phyloP scores from a whole-genome alignment of 2,113 vertebrate species.

The Triplophysa dalaica region DNA sequence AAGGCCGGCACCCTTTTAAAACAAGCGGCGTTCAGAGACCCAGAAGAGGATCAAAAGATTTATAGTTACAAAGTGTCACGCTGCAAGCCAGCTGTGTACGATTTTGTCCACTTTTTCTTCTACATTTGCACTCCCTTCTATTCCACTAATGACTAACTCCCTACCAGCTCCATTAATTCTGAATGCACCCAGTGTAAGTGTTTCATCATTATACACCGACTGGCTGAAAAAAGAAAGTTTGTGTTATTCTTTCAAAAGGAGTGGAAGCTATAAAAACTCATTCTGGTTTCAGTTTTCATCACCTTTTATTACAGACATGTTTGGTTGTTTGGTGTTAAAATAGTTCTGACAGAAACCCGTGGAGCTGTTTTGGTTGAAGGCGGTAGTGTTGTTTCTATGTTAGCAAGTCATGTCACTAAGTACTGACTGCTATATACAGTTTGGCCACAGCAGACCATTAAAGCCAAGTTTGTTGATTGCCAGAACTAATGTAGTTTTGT shows the following conservation, averaged over 20 bases:
- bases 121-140: constrained; percentile 29
- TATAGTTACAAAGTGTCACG: constrained; percentile 64
- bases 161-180: constrained; percentile 68
- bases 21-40: constrained; percentile 62
- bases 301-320: neutral
- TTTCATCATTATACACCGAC: constrained; percentile 58
- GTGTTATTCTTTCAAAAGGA: neutral
- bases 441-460: no score
- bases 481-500: no score
- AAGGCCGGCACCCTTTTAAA: constrained; percentile 50
- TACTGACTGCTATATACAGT: no score
- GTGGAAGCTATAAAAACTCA: neutral
- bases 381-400: neutral
- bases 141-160: constrained; percentile 65
- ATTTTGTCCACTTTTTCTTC: constrained; percentile 53
- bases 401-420: neutral
- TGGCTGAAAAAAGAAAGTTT: neutral
- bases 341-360: neutral
- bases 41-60: constrained; percentile 63
- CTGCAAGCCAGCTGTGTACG: constrained; percentile 56
- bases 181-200: constrained; percentile 62
- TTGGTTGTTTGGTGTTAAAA: neutral
- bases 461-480: no score
- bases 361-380: neutral
- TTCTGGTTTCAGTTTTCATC: neutral